Conservation (phyloP, 2,797 vertebrate species). For the Chanos chanos region DNA sequence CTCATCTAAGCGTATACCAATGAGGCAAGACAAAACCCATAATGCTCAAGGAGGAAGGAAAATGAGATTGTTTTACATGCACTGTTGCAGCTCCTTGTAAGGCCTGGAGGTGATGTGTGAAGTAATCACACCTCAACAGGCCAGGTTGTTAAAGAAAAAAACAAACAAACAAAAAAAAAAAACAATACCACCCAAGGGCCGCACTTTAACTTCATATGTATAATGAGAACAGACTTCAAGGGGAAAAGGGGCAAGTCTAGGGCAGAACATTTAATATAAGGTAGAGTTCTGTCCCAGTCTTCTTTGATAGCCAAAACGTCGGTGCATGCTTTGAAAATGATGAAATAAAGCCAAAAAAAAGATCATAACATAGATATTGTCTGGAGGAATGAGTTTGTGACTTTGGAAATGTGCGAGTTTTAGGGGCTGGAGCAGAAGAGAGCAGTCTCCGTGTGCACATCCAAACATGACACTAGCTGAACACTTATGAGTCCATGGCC, state of each 20-base stretch:
- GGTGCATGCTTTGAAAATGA: no score
- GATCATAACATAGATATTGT: no score
- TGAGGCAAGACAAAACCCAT: slow-evolving; percentile 9
- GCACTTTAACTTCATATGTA: background rate
- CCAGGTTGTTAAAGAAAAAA: slow-evolving; percentile 27
- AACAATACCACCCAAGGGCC: background rate
- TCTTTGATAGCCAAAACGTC: no score
- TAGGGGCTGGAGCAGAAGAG: slow-evolving; percentile 28
- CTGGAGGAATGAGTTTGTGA: slow-evolving; percentile 5
- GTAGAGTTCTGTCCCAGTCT: no score
- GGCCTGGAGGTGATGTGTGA: slow-evolving; percentile 55
- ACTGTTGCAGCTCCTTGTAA: slow-evolving; percentile 63
- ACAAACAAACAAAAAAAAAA: background rate
- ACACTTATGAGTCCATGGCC: slow-evolving; percentile 40
- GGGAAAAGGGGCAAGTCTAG: background rate
- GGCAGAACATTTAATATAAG: no score
- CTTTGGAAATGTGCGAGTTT: slow-evolving; percentile 12
- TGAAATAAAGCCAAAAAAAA: no score
- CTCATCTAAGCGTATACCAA: slow-evolving; percentile 46
- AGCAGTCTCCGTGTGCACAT: slow-evolving; percentile 30
- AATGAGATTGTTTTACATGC: slow-evolving; percentile 43
- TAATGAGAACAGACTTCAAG: background rate
- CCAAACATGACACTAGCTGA: slow-evolving; percentile 49
- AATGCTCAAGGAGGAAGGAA: slow-evolving; percentile 6
- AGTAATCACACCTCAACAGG: slow-evolving; percentile 40